Evolutionary conservation across 2,888 invertebrate species (phyloP).

Genomic region (Acholoe squamosa): DNA sequence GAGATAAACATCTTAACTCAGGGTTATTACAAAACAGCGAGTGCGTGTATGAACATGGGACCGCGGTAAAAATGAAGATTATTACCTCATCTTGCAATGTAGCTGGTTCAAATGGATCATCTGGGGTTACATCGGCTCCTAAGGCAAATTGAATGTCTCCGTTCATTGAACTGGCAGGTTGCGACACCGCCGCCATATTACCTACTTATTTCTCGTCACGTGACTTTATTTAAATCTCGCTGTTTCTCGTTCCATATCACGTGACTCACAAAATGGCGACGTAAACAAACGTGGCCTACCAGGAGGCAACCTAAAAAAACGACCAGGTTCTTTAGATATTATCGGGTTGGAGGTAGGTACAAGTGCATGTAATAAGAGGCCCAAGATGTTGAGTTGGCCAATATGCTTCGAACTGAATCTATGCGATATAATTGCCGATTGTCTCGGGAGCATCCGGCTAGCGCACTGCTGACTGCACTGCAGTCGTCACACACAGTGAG

Average conservation of each 20-base stretch:
- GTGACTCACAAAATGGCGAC: conserved; percentile 51
- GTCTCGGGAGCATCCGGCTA: too few species aligned
- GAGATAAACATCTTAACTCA: conserved; percentile 60
- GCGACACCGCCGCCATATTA: conserved; percentile 67
- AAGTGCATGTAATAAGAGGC: too few species aligned
- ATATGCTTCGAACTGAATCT: too few species aligned
- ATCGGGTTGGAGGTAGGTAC: too few species aligned
- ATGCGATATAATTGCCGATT: too few species aligned
- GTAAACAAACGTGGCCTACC: conserved; percentile 41
- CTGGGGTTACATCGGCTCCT: conserved; percentile 62
- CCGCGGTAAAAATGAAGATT: conserved; percentile 23
- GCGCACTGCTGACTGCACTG: too few species aligned
- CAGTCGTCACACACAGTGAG: too few species aligned
- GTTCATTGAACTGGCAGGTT: conserved; percentile 63
- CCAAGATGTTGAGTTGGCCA: too few species aligned
- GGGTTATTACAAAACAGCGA: conserved; percentile 6
- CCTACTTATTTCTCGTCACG: conserved; percentile 67
- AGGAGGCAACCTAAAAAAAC: too few species aligned
- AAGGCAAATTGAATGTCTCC: conserved; percentile 67
- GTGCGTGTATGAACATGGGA: background rate
- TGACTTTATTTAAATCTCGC: conserved; percentile 66
- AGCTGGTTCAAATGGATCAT: conserved; percentile 65
- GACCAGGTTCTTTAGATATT: too few species aligned
- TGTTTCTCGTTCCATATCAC: conserved; percentile 64
- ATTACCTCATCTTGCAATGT: conserved; percentile 67